Evolutionary conservation across 2,888 invertebrate genomes (phyloP).

Genomic region (Rhagophthalmus giganteus): DNA sequence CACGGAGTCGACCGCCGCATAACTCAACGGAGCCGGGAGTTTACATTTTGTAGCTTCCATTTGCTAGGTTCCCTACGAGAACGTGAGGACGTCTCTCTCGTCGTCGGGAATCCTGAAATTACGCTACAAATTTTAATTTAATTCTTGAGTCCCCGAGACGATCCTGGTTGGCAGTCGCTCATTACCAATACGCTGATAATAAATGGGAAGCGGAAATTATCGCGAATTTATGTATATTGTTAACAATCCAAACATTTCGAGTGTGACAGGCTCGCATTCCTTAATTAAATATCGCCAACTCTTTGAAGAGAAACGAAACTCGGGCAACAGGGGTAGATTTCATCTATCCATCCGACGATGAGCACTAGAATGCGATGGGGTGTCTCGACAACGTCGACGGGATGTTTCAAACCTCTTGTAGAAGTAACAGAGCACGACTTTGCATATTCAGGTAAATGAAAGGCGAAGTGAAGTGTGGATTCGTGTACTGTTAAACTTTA

Average conservation of each 20-base stretch:
- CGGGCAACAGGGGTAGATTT: constrained; percentile 6
- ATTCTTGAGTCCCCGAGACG: constrained; percentile 7
- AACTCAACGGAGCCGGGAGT: constrained; percentile 17
- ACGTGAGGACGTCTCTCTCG: background rate
- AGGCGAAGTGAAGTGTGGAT: constrained; percentile 26
- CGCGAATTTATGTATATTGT: constrained; percentile 14
- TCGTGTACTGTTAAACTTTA: constrained; percentile 34
- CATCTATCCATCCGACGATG: too few species aligned
- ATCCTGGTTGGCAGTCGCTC: constrained; percentile 1
- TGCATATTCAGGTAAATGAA: constrained; percentile 20
- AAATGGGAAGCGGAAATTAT: constrained; percentile 8
- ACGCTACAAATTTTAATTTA: constrained; percentile 19
- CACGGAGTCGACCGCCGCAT: constrained; percentile 25
- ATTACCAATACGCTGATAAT: constrained; percentile 2
- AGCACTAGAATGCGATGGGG: background rate
- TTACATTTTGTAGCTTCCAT: constrained; percentile 19
- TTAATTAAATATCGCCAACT: constrained; percentile 17
- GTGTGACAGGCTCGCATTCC: constrained; percentile 10
- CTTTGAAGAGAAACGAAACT: constrained; percentile 16
- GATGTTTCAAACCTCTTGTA: constrained; percentile 11
- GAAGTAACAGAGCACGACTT: constrained; percentile 2
- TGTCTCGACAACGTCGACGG: constrained; percentile 1
- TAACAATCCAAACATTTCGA: constrained; percentile 18
- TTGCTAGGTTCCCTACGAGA: constrained; percentile 7
- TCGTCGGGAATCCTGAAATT: constrained; percentile 7